Percentiles rank a stretch among this genome's conserved stretches.
phyloP scores from a whole-genome alignment of 2,888 invertebrate species.

The Phaedon cochleariae region DNA sequence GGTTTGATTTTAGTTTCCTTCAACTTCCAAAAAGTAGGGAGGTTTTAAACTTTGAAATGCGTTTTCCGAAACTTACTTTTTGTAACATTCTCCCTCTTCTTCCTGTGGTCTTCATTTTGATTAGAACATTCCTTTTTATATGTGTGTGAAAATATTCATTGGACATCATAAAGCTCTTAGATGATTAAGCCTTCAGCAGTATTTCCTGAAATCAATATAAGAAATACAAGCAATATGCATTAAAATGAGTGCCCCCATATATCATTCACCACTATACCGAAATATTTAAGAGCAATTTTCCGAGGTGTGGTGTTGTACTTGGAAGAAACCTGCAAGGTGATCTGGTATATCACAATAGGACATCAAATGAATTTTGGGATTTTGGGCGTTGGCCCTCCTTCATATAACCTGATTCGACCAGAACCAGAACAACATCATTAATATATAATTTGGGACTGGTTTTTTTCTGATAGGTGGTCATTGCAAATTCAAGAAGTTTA shows the following conservation, averaged over 20 bases:
- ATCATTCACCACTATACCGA: not conserved
- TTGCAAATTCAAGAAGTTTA: not conserved
- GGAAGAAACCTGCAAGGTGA: constrained; percentile 29
- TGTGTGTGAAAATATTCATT: not conserved
- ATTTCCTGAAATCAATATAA: not conserved
- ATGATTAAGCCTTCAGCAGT: not conserved
- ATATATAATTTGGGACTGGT: constrained; percentile 9
- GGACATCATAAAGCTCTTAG: not conserved
- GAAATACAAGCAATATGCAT: not conserved
- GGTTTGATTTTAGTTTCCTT: too few relatives aligned
- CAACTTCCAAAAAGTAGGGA: too few relatives aligned
- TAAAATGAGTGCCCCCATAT: not conserved
- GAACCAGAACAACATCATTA: constrained; percentile 12
- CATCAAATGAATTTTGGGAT: constrained; percentile 36
- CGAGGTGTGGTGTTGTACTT: constrained; percentile 21
- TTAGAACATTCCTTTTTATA: too few relatives aligned
- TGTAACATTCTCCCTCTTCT: too few relatives aligned
- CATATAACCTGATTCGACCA: constrained; percentile 23
- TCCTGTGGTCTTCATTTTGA: too few relatives aligned
- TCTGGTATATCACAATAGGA: constrained; percentile 32
- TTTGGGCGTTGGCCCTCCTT: constrained; percentile 28
- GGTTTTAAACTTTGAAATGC: too few relatives aligned
- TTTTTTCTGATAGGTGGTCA: not conserved
- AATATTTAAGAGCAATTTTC: constrained; percentile 8
- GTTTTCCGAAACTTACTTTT: too few relatives aligned